A percentile compares a stretch with the other conserved stretches of the same genome.
Evolutionary conservation across 2,888 invertebrate species (phyloP).

Genomic region (Caenorhabditis sp.): DNA sequence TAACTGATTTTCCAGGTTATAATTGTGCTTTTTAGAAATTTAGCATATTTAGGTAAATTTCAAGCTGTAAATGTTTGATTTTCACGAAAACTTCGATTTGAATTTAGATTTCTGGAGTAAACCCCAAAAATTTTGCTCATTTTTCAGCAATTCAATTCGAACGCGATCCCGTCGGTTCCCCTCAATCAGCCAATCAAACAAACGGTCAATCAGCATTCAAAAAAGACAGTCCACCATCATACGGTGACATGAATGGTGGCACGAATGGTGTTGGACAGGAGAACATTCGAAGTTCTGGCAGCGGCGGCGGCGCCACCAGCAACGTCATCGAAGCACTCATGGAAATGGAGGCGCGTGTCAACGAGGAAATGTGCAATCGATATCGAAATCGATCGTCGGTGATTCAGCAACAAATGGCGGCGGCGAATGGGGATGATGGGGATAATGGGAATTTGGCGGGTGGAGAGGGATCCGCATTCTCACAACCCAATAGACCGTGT

Average conservation of each 20-base stretch:
- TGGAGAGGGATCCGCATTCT: constrained; percentile 33
- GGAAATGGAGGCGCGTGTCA: constrained; percentile 66
- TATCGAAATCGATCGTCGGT: constrained; percentile 53
- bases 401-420: constrained; percentile 26
- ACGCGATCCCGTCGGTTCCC: constrained; percentile 66
- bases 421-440: background rate
- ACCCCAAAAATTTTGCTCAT: background rate
- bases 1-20: too few species aligned
- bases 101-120: too few species aligned
- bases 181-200: constrained; percentile 16
- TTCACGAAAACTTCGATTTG: too few species aligned
- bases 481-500: constrained; percentile 51
- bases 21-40: too few species aligned
- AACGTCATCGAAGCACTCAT: constrained; percentile 65
- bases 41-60: background rate
- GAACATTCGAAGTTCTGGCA: constrained; percentile 14
- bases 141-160: constrained; percentile 70
- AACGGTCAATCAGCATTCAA: constrained; percentile 54
- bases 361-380: constrained; percentile 58
- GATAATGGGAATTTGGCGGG: constrained; percentile 5
- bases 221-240: constrained; percentile 50
- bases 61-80: too few species aligned
- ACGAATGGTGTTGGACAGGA: constrained; percentile 22
- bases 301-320: background rate
- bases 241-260: background rate